phyloP scores from a whole-genome alignment of 2,797 vertebrate species.

The Syncerus caffer region DNA sequence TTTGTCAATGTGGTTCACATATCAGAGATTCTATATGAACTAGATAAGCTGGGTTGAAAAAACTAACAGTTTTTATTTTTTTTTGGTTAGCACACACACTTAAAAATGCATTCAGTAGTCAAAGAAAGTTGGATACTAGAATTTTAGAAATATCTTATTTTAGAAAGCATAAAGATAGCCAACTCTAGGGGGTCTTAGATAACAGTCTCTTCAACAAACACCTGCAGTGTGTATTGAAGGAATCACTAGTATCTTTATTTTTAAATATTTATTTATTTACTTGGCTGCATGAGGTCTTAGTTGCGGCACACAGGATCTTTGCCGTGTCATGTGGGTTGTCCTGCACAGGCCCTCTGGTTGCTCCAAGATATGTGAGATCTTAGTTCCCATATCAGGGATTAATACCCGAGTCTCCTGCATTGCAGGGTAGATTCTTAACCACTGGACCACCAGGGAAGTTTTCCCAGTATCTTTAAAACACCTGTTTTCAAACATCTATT shows the following conservation, averaged over 20 bases:
- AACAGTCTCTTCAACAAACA: not conserved
- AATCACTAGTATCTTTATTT: not conserved
- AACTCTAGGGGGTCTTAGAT: not conserved
- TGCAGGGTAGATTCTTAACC: not conserved
- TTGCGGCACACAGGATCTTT: not conserved
- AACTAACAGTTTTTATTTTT: not conserved
- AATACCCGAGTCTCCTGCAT: not conserved
- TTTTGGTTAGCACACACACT: not conserved
- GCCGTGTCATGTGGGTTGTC: not conserved
- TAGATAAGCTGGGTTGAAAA: not conserved
- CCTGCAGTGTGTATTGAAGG: not conserved
- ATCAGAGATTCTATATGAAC: not conserved
- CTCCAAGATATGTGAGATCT: not conserved
- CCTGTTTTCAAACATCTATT: not conserved
- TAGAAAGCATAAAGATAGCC: not conserved
- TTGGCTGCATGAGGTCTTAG: not conserved
- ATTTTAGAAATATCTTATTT: not conserved
- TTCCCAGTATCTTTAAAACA: not conserved
- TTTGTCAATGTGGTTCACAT: not conserved
- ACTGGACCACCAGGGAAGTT: not conserved
- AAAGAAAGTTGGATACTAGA: not conserved
- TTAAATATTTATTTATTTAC: not conserved
- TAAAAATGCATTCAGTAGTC: not conserved
- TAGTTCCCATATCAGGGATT: not conserved
- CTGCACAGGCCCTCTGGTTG: not conserved